phyloP scores from a whole-genome alignment of 2,888 invertebrate species.

The Barypeithes pellucidus region DNA sequence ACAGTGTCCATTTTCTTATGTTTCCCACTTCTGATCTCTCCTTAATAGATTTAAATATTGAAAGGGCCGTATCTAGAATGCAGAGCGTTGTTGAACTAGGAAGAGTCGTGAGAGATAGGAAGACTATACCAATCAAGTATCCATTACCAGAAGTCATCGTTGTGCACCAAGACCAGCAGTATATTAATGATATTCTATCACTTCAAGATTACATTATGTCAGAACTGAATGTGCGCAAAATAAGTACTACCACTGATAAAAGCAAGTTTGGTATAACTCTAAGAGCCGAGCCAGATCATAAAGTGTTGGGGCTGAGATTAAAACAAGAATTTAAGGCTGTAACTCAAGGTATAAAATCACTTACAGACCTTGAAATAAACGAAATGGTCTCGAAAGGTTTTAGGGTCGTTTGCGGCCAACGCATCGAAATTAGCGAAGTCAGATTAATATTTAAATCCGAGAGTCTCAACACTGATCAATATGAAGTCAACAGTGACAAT shows the following conservation, averaged over 20 bases:
- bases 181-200: constrained; percentile 80
- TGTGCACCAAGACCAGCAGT: constrained; percentile 87
- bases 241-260: constrained; percentile 92
- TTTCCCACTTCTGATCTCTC: constrained; percentile 82
- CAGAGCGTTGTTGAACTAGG: constrained; percentile 96
- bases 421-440: constrained; percentile 84
- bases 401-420: constrained; percentile 83
- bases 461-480: constrained; percentile 78
- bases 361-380: constrained; percentile 86
- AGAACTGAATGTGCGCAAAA: constrained; percentile 92
- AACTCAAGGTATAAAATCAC: constrained; percentile 84
- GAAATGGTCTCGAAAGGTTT: constrained; percentile 80
- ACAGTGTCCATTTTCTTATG: constrained; percentile 94
- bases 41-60: constrained; percentile 89
- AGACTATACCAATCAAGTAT: constrained; percentile 95
- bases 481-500: constrained; percentile 93
- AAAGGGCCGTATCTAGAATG: constrained; percentile 92
- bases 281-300: constrained; percentile 96
- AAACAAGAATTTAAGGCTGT: constrained; percentile 94
- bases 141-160: constrained; percentile 97
- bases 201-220: constrained; percentile 90
- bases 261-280: constrained; percentile 89
- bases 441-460: constrained; percentile 87
- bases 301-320: constrained; percentile 88
- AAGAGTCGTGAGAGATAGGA: constrained; percentile 92